Percentiles rank a stretch among this genome's conserved stretches.
These are phyloP conservation scores for Colinus virginianus DNA, from an alignment of 2,113 vertebrate species.

Conservation along the genomic window DNA sequence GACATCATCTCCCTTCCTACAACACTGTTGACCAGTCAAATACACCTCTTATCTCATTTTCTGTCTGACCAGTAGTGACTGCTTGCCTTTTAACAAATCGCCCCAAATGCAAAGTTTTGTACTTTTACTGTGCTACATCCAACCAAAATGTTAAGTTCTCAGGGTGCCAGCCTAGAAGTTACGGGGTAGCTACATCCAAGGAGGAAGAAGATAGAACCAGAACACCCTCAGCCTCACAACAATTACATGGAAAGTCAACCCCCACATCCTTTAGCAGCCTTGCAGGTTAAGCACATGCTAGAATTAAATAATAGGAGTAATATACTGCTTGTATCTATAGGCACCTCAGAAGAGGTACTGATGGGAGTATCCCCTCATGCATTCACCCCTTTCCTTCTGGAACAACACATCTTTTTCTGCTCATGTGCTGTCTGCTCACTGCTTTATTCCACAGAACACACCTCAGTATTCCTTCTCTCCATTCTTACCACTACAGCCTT, in stretches of 20 bases:
- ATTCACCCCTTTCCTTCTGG: neutral
- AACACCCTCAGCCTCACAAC: neutral
- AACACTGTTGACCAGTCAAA: neutral
- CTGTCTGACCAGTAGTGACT: neutral
- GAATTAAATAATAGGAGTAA: neutral
- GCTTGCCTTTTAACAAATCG: neutral
- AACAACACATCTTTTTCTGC: neutral
- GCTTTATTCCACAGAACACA: neutral
- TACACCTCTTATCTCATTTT: neutral
- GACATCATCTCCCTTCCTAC: neutral
- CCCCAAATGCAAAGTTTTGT: neutral
- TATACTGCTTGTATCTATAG: fast-evolving
- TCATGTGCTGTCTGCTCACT: fast-evolving
- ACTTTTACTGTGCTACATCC: neutral
- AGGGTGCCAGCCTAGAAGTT: neutral
- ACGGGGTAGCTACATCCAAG: fast-evolving
- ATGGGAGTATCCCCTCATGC: neutral
- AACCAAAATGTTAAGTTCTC: neutral
- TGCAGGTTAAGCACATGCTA: neutral
- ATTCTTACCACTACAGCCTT: neutral
- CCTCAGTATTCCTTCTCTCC: neutral
- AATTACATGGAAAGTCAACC: neutral
- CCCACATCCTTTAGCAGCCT: neutral
- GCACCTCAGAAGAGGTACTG: neutral
- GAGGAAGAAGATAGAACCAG: neutral